Conservation (phyloP, 2,113 vertebrate species). For the Rhadina sibilatrix region DNA sequence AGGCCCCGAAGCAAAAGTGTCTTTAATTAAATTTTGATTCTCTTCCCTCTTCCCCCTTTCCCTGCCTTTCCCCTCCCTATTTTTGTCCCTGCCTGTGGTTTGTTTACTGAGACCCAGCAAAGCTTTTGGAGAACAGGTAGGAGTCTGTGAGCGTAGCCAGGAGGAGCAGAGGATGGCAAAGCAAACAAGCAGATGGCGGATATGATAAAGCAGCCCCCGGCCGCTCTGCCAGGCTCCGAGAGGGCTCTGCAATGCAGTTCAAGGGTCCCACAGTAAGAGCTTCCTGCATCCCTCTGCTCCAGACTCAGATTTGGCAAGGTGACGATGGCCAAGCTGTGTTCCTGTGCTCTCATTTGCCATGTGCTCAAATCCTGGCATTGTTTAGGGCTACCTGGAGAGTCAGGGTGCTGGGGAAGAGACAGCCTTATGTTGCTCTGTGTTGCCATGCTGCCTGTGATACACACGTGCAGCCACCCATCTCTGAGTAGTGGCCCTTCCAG, state of each 20-base stretch:
- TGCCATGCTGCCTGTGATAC: neutral
- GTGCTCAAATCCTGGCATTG: neutral
- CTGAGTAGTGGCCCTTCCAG: neutral
- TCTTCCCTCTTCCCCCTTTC: neutral
- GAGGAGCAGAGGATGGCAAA: conserved; percentile 44
- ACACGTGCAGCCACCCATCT: rapidly evolving
- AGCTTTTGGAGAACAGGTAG: conserved; percentile 46
- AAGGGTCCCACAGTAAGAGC: conserved; percentile 8
- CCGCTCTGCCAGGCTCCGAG: neutral
- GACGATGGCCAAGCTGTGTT: neutral
- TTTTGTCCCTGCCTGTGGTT: neutral
- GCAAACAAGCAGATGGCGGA: conserved; percentile 44
- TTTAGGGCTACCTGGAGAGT: neutral
- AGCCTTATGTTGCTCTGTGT: neutral
- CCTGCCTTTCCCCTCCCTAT: neutral
- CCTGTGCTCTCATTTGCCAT: neutral
- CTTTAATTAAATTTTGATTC: conserved; percentile 65
- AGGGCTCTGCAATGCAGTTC: neutral
- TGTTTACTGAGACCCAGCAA: conserved; percentile 39
- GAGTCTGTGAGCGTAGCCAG: conserved; percentile 6
- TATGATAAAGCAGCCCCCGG: neutral
- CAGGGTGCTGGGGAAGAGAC: neutral
- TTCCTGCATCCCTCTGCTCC: neutral
- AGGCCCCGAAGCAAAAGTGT: conserved; percentile 47
- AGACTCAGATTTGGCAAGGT: neutral